A percentile compares a stretch with the other conserved stretches of the same genome.
Conservation (phyloP, 2,113 vertebrate genomes). For the Alligator mississippiensis region DNA sequence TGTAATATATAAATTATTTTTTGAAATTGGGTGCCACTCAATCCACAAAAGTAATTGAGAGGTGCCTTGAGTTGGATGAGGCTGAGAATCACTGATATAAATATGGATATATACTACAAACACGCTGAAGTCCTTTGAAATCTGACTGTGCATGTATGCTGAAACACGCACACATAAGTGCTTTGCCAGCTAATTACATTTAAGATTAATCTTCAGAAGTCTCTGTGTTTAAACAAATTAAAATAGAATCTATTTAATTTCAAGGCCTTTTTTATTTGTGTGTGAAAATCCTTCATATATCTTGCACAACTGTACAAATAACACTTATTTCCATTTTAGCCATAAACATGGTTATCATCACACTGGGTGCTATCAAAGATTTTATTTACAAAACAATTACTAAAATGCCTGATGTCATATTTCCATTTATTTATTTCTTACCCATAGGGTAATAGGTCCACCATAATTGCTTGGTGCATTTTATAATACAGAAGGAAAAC, state of each 20-base stretch:
- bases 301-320: slow-evolving; percentile 86
- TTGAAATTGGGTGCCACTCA: too few species aligned
- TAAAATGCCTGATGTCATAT: slow-evolving; percentile 91
- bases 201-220: not conserved
- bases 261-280: slow-evolving; percentile 80
- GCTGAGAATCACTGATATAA: not conserved
- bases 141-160: not conserved
- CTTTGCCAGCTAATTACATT: not conserved
- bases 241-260: slow-evolving; percentile 50
- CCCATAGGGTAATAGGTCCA: slow-evolving; percentile 99
- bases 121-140: not conserved
- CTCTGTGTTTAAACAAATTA: slow-evolving; percentile 34
- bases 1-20: not conserved
- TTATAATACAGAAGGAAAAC: slow-evolving; percentile 94
- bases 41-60: too few species aligned
- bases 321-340: slow-evolving; percentile 86
- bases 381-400: slow-evolving; percentile 98
- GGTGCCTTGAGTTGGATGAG: too few species aligned
- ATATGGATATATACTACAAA: too few species aligned
- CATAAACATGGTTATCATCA: slow-evolving; percentile 86
- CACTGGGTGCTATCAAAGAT: slow-evolving; percentile 89
- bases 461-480: slow-evolving; percentile 93
- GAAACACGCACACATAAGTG: not conserved
- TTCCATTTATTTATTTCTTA: slow-evolving; percentile 97
- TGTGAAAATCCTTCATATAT: slow-evolving; percentile 87